These are phyloP conservation scores for Drosophila lowei DNA, from an alignment of 1,140 invertebrate species.

Conservation along the genomic window DNA sequence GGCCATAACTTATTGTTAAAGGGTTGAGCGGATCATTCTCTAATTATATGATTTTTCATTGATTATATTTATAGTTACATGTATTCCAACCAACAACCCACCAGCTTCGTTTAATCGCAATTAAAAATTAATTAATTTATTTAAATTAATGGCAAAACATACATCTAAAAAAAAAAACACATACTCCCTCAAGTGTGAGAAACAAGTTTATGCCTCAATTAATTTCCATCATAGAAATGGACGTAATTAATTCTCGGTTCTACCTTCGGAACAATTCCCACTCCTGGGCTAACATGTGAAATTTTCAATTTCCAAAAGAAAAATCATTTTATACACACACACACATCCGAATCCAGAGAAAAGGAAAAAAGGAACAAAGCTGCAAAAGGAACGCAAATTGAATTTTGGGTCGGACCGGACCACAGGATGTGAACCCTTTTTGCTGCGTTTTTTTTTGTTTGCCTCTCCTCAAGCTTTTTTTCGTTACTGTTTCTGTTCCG, in stretches of 20 bases:
- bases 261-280: not conserved
- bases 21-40: not conserved
- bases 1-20: conserved; percentile 7
- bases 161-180: not conserved
- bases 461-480: not conserved
- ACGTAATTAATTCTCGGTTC: conserved; percentile 57
- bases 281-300: conserved; percentile 24
- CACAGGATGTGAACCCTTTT: conserved; percentile 37
- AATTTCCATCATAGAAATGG: conserved; percentile 66
- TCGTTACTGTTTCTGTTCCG: too few species aligned
- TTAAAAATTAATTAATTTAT: conserved; percentile 46
- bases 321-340: conserved; percentile 39
- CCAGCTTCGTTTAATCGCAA: conserved; percentile 12
- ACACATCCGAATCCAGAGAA: not conserved
- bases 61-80: too few species aligned
- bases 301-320: conserved; percentile 64
- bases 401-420: conserved; percentile 58
- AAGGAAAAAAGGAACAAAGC: conserved; percentile 25
- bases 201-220: conserved; percentile 55
- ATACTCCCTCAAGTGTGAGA: conserved; percentile 53
- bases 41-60: not conserved
- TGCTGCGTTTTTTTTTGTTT: conserved; percentile 5
- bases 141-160: conserved; percentile 55
- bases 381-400: conserved; percentile 58
- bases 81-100: too few species aligned